Evolutionary conservation across 2,797 vertebrate genomes (phyloP), one percentile per base, ranked within the genome.

Genomic region (Enteromius viviparus): DNA sequence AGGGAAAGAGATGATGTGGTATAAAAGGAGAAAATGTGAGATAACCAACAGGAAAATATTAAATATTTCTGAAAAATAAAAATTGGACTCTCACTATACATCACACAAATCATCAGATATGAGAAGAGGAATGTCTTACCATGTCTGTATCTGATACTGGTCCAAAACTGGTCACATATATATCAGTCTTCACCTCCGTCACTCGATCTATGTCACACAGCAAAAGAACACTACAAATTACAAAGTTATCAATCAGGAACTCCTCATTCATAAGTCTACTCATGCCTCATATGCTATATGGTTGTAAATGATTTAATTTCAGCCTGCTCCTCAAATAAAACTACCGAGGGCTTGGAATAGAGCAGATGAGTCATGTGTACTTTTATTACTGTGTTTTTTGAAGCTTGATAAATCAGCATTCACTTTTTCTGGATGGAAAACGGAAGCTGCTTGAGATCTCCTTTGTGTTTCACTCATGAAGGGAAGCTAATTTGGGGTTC

Each of bases 161-260:
- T 62, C 92, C 92, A 72, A 93, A 92, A 87, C 92, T 93, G 82
- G 91, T 93, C 69, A 93, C 92, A 66, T 92, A 93, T 68, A 93
- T 93, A 80, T 93, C 90, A 5, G 92, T 93, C 89, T 92, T 92
- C n/a, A 93, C 92, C 83, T 92, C 92, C 3, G 92, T 93, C 49
- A 92, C 92, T 70, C 88, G 88, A 78, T 92, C 92, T 93, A 78
- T 74, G 72, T 86, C 72, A 89, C 76, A 84, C 68, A 80, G 53
- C 21, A 79, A 68, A 75, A 83, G 51, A 8, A 62, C 75, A 23
- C 4, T 37, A 23, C 19, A 51, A 71, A 49, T 78, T 19, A 76
- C 12, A 32, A 64, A 32, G 8, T 47, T 45, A 19, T 29, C 23
- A 47, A 45, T 21, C 32, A 74, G 29, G 6, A 74, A 55, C 29